These are phyloP conservation scores for Mastomys natalensis DNA, from an alignment of 2,113 vertebrate species.

Conservation along the genomic window DNA sequence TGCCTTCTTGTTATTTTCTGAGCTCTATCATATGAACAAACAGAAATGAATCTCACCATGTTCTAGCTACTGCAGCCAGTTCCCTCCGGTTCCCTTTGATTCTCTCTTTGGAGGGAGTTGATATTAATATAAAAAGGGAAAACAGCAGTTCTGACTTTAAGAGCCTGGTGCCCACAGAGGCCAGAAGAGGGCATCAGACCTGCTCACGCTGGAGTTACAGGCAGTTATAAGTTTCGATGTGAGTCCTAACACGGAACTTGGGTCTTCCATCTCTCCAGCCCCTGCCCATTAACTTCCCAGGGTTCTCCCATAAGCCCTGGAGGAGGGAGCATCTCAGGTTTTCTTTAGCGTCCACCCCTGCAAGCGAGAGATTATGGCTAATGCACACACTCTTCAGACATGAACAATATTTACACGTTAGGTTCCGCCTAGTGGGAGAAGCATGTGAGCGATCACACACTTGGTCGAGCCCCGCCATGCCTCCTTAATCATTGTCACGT, in stretches of 20 bases:
- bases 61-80: not conserved
- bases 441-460: not conserved
- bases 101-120: not conserved
- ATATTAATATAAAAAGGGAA: not conserved
- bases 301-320: not conserved
- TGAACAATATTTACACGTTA: not conserved
- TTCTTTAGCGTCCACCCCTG: not conserved
- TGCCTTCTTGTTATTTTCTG: not conserved
- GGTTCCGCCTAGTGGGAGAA: not conserved
- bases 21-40: not conserved
- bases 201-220: not conserved
- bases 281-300: not conserved
- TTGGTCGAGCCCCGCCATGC: not conserved
- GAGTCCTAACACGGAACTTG: not conserved
- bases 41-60: not conserved
- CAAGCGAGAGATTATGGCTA: not conserved
- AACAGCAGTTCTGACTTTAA: not conserved
- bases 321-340: not conserved
- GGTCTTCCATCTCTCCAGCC: not conserved
- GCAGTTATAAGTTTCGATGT: not conserved
- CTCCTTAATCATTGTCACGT: not conserved
- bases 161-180: not conserved
- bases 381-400: not conserved
- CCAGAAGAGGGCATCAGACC: not conserved
- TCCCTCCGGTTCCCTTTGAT: not conserved